Evolutionary conservation across 2,113 vertebrate species (phyloP), one percentile per base, ranked within the genome.

Genomic region (Megaptera novaeangliae): DNA sequence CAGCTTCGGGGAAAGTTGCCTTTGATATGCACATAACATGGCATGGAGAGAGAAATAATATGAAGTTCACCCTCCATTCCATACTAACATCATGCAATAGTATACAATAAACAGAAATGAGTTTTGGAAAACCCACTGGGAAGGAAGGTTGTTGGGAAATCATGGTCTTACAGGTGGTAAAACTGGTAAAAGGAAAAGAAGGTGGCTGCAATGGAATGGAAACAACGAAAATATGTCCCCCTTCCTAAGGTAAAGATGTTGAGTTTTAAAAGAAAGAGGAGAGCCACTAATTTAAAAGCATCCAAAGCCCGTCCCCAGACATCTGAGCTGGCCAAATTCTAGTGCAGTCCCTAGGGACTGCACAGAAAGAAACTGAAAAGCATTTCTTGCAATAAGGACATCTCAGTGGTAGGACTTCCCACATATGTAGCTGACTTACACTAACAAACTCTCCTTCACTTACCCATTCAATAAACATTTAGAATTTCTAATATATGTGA

Each of bases 11-110:
- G 88, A 80, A 94, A 59, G 29, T 46, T 81, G 59, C 21, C 59
- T 96, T 95, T 77, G 80, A 97, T 86, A 95, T 85, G 31, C 64
- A 61, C 44, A 80, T n/a, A 88, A 82, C 44, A 55, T 14, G 49
- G 29, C 21, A 21, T 23, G 34, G 52, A 20, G 64, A 91, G 80
- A 97, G 59, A 71, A 61, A 83, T 36, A 81, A 84, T 85, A n/a
- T 8, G 12, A 86, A 83, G 27, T 52, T 89, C 29, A 84, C 63
- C 36, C 39, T 95, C 39, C 27, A 15, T 71, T 66, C 77, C 64
- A 66, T 12, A 82, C 18, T 31, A 61, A 68, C 23, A 49, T 25
- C 61, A 21, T 49, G 5, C 36, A 69, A 49, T n/a, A 80, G 39
- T 11, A 63, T 74, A 44, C 69, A 90, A 15, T 78, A 83, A 83